A percentile compares a stretch with the other conserved stretches of the same genome.
Conservation (phyloP, 2,797 vertebrate genomes). For the Nannoperca obscura region DNA sequence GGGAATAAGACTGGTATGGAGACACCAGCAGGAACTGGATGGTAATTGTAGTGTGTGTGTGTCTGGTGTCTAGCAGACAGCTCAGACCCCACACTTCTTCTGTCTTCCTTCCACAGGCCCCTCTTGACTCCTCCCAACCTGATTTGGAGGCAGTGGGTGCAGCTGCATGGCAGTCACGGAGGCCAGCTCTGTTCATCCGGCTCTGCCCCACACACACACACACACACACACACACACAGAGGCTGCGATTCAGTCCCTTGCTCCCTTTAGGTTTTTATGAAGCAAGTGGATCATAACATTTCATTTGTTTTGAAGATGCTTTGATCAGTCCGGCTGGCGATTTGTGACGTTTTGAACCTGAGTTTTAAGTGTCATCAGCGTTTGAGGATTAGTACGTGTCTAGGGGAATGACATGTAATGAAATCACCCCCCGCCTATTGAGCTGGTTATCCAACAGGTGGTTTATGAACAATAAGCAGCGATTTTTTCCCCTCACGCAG, state of each 20-base stretch:
- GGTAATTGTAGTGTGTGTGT: slow-evolving; percentile 38
- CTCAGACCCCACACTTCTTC: slow-evolving; percentile 65
- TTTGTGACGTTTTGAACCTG: slow-evolving; percentile 45
- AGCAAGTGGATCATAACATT: slow-evolving; percentile 59
- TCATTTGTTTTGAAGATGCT: slow-evolving; percentile 66
- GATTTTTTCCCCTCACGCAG: slow-evolving; percentile 21
- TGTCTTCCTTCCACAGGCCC: slow-evolving; percentile 63
- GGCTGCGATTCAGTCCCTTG: slow-evolving; percentile 63
- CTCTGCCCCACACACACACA: slow-evolving; percentile 54
- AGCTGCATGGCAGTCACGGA: slow-evolving; percentile 77
- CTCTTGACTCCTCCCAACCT: slow-evolving; percentile 69
- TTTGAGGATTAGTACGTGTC: slow-evolving; percentile 46
- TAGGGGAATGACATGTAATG: slow-evolving; percentile 64
- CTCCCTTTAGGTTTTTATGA: slow-evolving; percentile 50
- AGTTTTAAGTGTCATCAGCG: slow-evolving; percentile 51
- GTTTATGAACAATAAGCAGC: slow-evolving; percentile 51
- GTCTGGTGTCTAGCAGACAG: slow-evolving; percentile 48
- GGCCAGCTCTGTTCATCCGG: slow-evolving; percentile 61
- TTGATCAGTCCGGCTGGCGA: slow-evolving; percentile 74
- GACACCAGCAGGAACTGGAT: slow-evolving; percentile 74
- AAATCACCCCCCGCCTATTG: slow-evolving; percentile 66
- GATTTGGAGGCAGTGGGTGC: slow-evolving; percentile 74
- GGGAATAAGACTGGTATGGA: slow-evolving; percentile 65
- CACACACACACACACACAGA: neutral
- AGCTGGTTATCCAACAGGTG: slow-evolving; percentile 75